Base-by-base conservation (phyloP, 2,797 vertebrate species). In the Vireo griseus region DNA sequence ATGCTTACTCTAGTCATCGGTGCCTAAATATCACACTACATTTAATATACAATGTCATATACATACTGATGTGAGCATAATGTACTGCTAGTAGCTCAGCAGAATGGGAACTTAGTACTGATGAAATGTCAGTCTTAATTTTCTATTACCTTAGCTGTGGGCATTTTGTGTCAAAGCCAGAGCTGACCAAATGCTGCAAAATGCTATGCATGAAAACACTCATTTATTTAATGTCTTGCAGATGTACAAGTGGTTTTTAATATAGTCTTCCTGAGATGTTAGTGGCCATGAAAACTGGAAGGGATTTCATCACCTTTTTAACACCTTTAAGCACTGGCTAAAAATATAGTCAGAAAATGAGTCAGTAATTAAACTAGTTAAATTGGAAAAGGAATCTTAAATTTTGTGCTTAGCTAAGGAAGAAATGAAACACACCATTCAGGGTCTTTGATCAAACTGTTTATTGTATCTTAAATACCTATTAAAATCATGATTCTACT, bases 111-210 rank as follows among this genome's bases (percentile, higher is more conserved):
- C 81, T 87, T 81, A 9, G 24, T 68, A 72, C 86, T 72, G 84
- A 96, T 68, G 66, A 95, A 87, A 93, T 86, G 95, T 96, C 95
- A 93, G 54, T 90, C 87, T 95, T 93, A 88, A 96, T 96, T 94
- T 96, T 91, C 93, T 47, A 84, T 96, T 95, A 78, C 45, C 47
- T 88, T 95, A 51, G 91, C 95, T 90, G 51, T 86, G 76, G 92
- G 94, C 95, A 67, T 78, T 94, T 96, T 84, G n/a, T 94, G 96
- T 93, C 96, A 95, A 90, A 96, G 79, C 31, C 12, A 79, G 79
- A 78, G 35, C 58, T 88, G 92, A 45, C 82, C 89, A 81, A 88
- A 84, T 92, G 63, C 40, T 86, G 65, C 40, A 57, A 62, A 82
- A 74, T 52, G 37, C 42, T 75, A 47, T 66, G 40, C 69, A 81